Evolutionary conservation across 2,113 vertebrate species (phyloP).

Genomic region (western clawed frog (Xenopus tropicalis)): UCB_Xtro_10.0 CM004443.2:97125501-97126000

Average conservation of each 20-base stretch:
- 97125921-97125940: no score
- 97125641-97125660: slow-evolving; percentile 32
- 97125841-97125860: slow-evolving; percentile 31
- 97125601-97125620: no score
- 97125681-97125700: slow-evolving; percentile 30
- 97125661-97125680: slow-evolving; percentile 17
- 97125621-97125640: slow-evolving; percentile 5
- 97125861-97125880: slow-evolving; percentile 23
- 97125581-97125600: no score
- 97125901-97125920: not conserved
- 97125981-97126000: no score
- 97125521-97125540: no score
- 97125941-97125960: no score
- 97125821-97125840: slow-evolving; percentile 16
- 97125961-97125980: no score
- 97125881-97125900: slow-evolving; percentile 5
- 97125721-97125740: slow-evolving; percentile 30
- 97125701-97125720: slow-evolving; percentile 40
- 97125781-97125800: slow-evolving; percentile 29
- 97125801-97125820: slow-evolving; percentile 37
- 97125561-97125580: no score
- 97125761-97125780: slow-evolving; percentile 29
- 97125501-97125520: no score
- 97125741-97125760: slow-evolving; percentile 34
- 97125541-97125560: no score